A percentile compares a stretch with the other conserved stretches of the same genome.
phyloP scores from a whole-genome alignment of 2,888 invertebrate genomes.

The Drepana falcataria region DNA sequence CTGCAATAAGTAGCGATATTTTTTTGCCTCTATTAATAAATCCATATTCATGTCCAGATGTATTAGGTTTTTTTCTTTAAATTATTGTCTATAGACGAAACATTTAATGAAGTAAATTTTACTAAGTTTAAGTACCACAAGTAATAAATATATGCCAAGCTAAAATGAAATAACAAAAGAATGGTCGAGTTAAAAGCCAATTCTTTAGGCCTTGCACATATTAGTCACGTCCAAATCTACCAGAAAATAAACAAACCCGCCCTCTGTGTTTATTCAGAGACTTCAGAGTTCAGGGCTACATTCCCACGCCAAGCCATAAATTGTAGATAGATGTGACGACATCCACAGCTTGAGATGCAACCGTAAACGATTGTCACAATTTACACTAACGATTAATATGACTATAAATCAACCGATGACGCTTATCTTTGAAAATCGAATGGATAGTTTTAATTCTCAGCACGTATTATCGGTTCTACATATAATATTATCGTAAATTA shows the following conservation, averaged over 20 bases:
- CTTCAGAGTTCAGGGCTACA: not conserved
- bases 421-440: slow-evolving; percentile 9
- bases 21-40: too few species aligned
- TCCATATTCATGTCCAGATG: too few species aligned
- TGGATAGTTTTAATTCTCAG: not conserved
- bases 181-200: not conserved
- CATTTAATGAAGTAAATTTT: too few species aligned
- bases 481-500: too few species aligned
- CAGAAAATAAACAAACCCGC: not conserved
- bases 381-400: slow-evolving; percentile 18
- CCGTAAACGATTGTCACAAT: slow-evolving; percentile 27
- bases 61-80: too few species aligned
- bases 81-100: not conserved
- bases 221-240: not conserved
- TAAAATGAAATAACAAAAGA: not conserved
- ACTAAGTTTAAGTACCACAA: too few species aligned
- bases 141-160: too few species aligned
- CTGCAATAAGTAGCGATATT: too few species aligned
- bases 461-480: too few species aligned
- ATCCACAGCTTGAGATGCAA: slow-evolving; percentile 4
- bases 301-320: slow-evolving; percentile 3
- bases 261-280: slow-evolving; percentile 1
- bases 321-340: slow-evolving; percentile 14
- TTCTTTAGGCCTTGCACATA: not conserved
- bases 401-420: slow-evolving; percentile 20